Conservation (phyloP, 2,797 vertebrate species). For the Sebastes trivittatus region DNA sequence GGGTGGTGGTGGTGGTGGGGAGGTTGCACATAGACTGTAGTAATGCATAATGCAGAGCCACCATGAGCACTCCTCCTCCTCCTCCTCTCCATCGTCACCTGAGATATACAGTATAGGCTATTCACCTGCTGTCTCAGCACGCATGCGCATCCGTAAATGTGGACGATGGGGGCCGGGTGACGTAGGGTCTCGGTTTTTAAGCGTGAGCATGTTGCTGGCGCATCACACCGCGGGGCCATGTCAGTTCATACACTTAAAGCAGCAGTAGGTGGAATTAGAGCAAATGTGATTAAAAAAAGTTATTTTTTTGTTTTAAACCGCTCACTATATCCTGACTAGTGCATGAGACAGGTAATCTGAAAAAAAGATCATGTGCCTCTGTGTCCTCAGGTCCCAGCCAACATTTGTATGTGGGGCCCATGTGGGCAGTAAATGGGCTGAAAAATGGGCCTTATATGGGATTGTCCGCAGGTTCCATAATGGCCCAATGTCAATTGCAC, state of each 20-base stretch:
- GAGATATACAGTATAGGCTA: constrained; percentile 4
- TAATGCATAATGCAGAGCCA: constrained; percentile 44
- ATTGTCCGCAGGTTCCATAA: too few species aligned
- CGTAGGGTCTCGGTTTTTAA: constrained; percentile 9
- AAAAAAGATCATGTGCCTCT: too few species aligned
- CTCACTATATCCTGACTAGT: too few species aligned
- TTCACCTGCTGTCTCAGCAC: constrained; percentile 42
- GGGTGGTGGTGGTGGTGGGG: not conserved
- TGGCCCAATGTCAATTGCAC: too few species aligned
- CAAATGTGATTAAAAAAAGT: too few species aligned
- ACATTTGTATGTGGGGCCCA: too few species aligned
- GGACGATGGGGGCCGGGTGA: constrained; percentile 21
- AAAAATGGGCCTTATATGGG: too few species aligned
- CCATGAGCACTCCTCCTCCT: not conserved
- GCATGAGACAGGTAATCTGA: too few species aligned
- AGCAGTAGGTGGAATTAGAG: too few species aligned
- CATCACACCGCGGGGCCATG: not conserved
- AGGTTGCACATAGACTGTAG: not conserved
- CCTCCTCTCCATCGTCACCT: constrained; percentile 23
- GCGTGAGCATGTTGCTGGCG: constrained; percentile 28
- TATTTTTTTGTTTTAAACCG: too few species aligned
- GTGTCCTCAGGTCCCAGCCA: too few species aligned
- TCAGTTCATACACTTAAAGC: not conserved
- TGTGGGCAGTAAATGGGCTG: too few species aligned
- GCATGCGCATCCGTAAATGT: constrained; percentile 52